Conservation (phyloP, 2,888 invertebrate genomes). For the Lamellibrachia columna region DNA sequence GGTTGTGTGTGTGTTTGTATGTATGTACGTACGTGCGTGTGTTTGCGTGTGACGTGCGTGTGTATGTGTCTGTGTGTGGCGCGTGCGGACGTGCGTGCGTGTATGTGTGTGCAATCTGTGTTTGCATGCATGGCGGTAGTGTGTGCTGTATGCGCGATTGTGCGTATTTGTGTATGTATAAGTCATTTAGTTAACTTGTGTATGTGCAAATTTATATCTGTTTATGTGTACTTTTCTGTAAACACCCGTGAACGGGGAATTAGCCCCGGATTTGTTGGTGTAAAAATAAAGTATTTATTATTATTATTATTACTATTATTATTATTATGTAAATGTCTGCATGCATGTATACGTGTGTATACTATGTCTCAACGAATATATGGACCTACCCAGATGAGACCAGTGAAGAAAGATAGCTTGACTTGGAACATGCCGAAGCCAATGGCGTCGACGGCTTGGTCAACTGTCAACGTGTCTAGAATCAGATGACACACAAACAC, state of each 20-base stretch:
- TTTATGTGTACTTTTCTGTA: background rate
- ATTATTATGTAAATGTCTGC: background rate
- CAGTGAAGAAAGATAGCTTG: slow-evolving; percentile 67
- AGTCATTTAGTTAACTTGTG: background rate
- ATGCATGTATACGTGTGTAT: background rate
- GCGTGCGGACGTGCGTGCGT: background rate
- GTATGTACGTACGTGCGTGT: background rate
- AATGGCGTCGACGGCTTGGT: slow-evolving; percentile 68
- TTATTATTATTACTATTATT: background rate
- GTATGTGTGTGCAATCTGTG: background rate
- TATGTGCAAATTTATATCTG: background rate
- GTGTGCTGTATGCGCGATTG: background rate
- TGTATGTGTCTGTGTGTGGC: background rate
- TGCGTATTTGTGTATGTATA: background rate
- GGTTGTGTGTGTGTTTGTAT: too few relatives aligned
- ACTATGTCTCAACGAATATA: background rate
- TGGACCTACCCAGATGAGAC: slow-evolving; percentile 68
- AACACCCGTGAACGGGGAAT: too few relatives aligned
- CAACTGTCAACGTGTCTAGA: slow-evolving; percentile 66
- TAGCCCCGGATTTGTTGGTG: too few relatives aligned
- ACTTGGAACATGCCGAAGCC: slow-evolving; percentile 69
- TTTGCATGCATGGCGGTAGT: background rate
- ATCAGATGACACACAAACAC: background rate
- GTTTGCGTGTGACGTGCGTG: too few relatives aligned
- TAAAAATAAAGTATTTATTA: background rate